Conservation (phyloP, 2,113 vertebrate species). For the Talpa occidentalis region DNA sequence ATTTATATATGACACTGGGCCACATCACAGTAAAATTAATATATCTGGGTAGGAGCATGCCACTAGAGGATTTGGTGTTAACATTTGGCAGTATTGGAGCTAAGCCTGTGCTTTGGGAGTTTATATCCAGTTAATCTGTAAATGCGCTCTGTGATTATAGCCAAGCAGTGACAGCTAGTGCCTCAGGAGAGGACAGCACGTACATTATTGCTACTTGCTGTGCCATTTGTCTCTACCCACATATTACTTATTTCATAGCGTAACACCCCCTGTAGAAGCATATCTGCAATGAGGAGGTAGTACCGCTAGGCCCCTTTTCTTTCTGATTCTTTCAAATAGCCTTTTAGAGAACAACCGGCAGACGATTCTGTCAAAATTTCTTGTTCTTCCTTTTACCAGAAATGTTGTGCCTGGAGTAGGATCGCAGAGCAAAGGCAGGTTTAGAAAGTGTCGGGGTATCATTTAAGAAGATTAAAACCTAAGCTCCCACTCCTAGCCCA, state of each 20-base stretch:
- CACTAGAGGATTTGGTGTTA: not conserved
- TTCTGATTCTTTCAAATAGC: not conserved
- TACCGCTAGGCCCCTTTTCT: not conserved
- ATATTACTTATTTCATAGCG: not conserved
- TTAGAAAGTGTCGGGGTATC: not conserved
- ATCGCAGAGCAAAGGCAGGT: not conserved
- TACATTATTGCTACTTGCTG: not conserved
- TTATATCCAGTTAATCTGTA: not conserved
- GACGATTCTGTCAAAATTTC: not conserved
- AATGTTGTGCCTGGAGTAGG: not conserved
- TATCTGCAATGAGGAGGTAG: not conserved
- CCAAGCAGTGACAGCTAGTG: not conserved
- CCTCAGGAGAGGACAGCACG: not conserved
- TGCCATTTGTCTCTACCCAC: not conserved
- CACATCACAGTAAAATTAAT: not conserved
- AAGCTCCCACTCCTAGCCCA: no score
- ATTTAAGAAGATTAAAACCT: no score
- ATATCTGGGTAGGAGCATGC: not conserved
- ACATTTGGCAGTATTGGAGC: not conserved
- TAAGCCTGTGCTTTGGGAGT: not conserved
- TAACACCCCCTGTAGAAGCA: not conserved
- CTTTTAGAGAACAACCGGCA: not conserved
- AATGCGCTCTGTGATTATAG: not conserved
- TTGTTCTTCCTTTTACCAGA: not conserved
- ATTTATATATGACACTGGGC: not conserved